A percentile compares a stretch with the other conserved stretches of the same genome.
Conservation (phyloP, 2,113 vertebrate genomes). For the Anser cygnoides region DNA sequence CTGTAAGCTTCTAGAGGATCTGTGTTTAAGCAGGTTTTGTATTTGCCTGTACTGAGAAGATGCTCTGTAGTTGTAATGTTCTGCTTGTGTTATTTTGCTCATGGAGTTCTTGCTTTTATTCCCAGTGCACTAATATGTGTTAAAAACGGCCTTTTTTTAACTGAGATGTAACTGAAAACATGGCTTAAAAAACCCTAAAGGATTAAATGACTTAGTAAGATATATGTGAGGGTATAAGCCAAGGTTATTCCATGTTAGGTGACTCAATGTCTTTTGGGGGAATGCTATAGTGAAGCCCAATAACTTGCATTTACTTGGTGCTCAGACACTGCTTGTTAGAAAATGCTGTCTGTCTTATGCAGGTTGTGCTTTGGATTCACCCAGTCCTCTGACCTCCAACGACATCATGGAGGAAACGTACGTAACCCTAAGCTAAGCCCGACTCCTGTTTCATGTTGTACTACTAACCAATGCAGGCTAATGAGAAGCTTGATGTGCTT, state of each 20-base stretch:
- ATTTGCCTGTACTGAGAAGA: not conserved
- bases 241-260: rapidly evolving
- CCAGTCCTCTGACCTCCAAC: not conserved
- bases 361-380: slow-evolving; percentile 79
- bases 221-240: not conserved
- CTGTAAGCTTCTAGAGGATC: rapidly evolving
- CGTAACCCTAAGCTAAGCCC: not conserved
- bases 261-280: not conserved
- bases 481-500: not conserved
- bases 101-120: not conserved
- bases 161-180: not conserved
- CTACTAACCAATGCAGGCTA: rapidly evolving
- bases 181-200: not conserved
- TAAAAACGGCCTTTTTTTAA: not conserved
- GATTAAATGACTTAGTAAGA: not conserved
- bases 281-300: rapidly evolving
- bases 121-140: rapidly evolving
- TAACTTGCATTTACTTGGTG: rapidly evolving
- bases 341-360: not conserved
- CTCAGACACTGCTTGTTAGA: rapidly evolving
- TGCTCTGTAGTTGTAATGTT: not conserved
- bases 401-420: slow-evolving; percentile 73
- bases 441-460: rapidly evolving
- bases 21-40: not conserved
- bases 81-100: not conserved